Conservation (phyloP, 2,797 vertebrate species). For the Hephaestus fuliginosus region DNA sequence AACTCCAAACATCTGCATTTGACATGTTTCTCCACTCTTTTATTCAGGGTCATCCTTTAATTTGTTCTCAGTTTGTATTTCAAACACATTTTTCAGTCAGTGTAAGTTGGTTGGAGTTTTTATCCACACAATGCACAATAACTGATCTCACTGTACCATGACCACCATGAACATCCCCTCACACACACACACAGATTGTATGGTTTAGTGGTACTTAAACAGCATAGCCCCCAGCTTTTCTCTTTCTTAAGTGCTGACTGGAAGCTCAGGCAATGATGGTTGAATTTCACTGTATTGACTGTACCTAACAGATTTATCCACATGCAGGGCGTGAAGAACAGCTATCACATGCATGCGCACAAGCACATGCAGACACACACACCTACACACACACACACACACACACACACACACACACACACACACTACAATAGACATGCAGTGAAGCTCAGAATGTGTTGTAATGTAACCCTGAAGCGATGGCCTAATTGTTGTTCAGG, state of each 20-base stretch:
- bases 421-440: neutral
- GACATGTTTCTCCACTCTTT: too few species aligned
- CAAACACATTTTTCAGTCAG: neutral
- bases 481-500: constrained; percentile 29
- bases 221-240: constrained; percentile 31
- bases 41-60: too few species aligned
- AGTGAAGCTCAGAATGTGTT: constrained; percentile 10
- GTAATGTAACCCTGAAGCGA: constrained; percentile 27
- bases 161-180: neutral
- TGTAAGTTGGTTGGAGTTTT: neutral
- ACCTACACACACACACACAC: constrained; percentile 8
- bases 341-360: constrained; percentile 43
- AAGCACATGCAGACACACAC: neutral
- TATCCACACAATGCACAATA: constrained; percentile 19
- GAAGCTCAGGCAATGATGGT: constrained; percentile 56
- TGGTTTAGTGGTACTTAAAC: constrained; percentile 18
- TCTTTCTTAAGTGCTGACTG: constrained; percentile 58
- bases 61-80: neutral
- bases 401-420: neutral
- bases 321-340: constrained; percentile 59
- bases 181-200: neutral
- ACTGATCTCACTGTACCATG: neutral
- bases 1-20: too few species aligned
- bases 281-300: constrained; percentile 72
- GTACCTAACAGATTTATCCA: constrained; percentile 68